A percentile compares a stretch with the other conserved stretches of the same genome.
Conservation (phyloP, 2,888 invertebrate species). For the Dromius quadrimaculatus region DNA sequence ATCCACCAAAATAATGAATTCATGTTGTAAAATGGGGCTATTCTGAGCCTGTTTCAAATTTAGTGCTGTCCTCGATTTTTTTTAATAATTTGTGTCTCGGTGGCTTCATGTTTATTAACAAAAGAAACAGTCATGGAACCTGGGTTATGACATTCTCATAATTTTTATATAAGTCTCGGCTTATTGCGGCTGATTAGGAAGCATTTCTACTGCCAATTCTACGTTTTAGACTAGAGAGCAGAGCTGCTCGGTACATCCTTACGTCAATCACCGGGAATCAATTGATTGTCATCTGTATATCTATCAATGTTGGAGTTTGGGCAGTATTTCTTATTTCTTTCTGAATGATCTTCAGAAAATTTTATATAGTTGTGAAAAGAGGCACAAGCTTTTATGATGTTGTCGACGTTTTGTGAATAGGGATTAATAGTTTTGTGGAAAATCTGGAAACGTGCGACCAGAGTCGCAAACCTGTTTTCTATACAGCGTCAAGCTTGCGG, state of each 20-base stretch:
- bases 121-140: conserved; percentile 5
- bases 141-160: not conserved
- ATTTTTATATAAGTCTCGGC: not conserved
- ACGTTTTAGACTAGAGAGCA: not conserved
- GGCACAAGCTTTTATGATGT: conserved; percentile 54
- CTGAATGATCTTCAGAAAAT: not conserved
- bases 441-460: conserved; percentile 54
- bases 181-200: not conserved
- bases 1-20: too few species aligned
- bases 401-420: conserved; percentile 56
- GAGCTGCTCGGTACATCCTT: not conserved
- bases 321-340: not conserved
- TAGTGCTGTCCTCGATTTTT: too few species aligned
- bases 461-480: conserved; percentile 56
- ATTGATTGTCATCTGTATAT: not conserved
- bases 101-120: too few species aligned
- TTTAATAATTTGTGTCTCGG: too few species aligned
- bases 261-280: conserved; percentile 6
- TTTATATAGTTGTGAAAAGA: conserved; percentile 22
- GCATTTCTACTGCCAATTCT: conserved; percentile 23
- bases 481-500: conserved; percentile 51
- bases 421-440: conserved; percentile 54
- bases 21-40: too few species aligned
- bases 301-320: not conserved
- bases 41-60: too few species aligned